A percentile compares a stretch with the other conserved stretches of the same genome.
Evolutionary conservation across 2,113 vertebrate genomes (phyloP).

Genomic region (Mustela lutreola): DNA sequence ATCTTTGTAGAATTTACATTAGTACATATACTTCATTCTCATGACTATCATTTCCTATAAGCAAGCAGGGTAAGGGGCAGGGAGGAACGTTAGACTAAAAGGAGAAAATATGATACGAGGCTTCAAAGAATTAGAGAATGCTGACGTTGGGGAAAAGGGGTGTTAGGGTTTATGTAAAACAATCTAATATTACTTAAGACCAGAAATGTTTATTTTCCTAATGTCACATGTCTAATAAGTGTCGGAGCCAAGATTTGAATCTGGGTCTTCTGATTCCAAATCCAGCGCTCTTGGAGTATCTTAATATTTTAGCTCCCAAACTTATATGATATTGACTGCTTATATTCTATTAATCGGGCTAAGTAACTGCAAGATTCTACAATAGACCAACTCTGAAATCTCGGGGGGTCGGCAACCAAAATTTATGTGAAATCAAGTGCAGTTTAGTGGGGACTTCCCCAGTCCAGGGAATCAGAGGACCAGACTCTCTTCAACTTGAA

Average conservation of each 20-base stretch:
- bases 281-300: not conserved
- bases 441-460: not conserved
- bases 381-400: not conserved
- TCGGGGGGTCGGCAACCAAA: not conserved
- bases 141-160: not conserved
- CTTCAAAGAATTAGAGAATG: not conserved
- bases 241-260: not conserved
- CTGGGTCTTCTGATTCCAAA: not conserved
- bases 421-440: not conserved
- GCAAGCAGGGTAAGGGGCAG: not conserved
- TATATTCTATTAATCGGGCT: not conserved
- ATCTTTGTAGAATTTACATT: not conserved
- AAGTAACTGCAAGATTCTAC: not conserved
- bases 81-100: not conserved
- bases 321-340: not conserved
- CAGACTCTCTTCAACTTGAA: not conserved
- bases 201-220: not conserved
- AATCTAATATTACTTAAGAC: conserved; percentile 16
- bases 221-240: not conserved
- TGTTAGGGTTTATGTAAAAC: not conserved
- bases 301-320: not conserved
- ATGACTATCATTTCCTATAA: not conserved
- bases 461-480: not conserved
- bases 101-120: not conserved
- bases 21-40: not conserved